phyloP scores from a whole-genome alignment of 2,113 vertebrate genomes.

The Halichoeres trimaculatus region DNA sequence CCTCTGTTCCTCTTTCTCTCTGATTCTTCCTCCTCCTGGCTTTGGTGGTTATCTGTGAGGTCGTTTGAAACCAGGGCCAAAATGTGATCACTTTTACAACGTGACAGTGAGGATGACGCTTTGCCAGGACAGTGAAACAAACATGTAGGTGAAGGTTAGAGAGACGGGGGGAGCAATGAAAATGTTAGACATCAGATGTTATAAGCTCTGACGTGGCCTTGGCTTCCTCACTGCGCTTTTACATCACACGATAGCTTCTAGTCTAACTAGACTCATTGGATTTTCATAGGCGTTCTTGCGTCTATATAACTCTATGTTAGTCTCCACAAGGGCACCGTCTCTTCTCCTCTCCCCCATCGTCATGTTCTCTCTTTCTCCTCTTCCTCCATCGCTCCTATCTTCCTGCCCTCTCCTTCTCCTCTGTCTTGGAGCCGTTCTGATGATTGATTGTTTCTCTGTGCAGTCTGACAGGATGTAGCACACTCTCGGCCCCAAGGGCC shows the following conservation, averaged over 20 bases:
- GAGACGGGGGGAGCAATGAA: slow-evolving; percentile 55
- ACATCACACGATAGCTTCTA: slow-evolving; percentile 33
- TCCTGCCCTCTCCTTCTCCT: slow-evolving; percentile 56
- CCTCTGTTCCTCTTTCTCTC: slow-evolving; percentile 52
- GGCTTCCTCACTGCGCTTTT: slow-evolving; percentile 73
- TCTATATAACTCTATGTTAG: slow-evolving; percentile 83
- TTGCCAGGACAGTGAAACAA: slow-evolving; percentile 62
- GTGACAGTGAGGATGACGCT: slow-evolving; percentile 50
- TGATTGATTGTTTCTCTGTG: slow-evolving; percentile 97
- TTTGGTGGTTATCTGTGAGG: slow-evolving; percentile 60
- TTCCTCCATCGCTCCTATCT: slow-evolving; percentile 68
- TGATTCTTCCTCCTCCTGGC: slow-evolving; percentile 49
- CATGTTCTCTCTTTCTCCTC: slow-evolving; percentile 32
- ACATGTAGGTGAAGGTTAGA: slow-evolving; percentile 70
- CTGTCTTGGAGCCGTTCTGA: slow-evolving; percentile 81
- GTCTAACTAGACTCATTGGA: slow-evolving; percentile 81
- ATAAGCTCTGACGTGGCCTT: slow-evolving; percentile 89
- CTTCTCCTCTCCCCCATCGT: slow-evolving; percentile 78
- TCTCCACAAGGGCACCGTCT: slow-evolving; percentile 75
- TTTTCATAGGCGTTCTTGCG: slow-evolving; percentile 92
- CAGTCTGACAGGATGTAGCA: slow-evolving; percentile 91
- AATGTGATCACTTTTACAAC: slow-evolving; percentile 67
- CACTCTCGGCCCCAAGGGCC: slow-evolving; percentile 90
- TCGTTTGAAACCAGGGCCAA: slow-evolving; percentile 56
- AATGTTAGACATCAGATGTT: slow-evolving; percentile 79